phyloP scores from a whole-genome alignment of 2,888 invertebrate genomes.

The Eulithis prunata region DNA sequence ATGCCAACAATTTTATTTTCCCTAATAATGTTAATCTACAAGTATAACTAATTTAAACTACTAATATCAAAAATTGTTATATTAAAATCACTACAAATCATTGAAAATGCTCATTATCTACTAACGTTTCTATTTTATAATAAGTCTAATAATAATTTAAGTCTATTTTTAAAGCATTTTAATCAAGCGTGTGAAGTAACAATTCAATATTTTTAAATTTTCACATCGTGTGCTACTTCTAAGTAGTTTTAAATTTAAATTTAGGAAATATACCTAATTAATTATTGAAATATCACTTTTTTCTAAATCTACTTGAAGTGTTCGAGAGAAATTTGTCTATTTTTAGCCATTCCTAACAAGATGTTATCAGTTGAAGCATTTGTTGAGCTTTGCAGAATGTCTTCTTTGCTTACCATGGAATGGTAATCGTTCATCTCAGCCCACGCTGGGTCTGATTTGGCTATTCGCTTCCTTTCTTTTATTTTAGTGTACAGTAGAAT shows the following conservation, averaged over 20 bases:
- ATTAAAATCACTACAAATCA: slow-evolving; percentile 48
- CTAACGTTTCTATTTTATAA: slow-evolving; percentile 29
- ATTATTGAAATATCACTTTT: slow-evolving; percentile 36
- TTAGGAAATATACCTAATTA: slow-evolving; percentile 24
- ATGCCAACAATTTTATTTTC: slow-evolving; percentile 65
- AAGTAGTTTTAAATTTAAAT: slow-evolving; percentile 22
- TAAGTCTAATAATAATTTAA: slow-evolving; percentile 17
- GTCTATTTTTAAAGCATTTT: slow-evolving; percentile 33
- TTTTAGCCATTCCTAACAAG: slow-evolving; percentile 76
- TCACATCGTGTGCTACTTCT: slow-evolving; percentile 23
- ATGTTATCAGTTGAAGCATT: slow-evolving; percentile 80
- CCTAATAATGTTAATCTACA: slow-evolving; percentile 48
- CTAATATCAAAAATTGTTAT: slow-evolving; percentile 32
- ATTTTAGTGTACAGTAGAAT: slow-evolving; percentile 77
- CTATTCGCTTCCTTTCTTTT: slow-evolving; percentile 77
- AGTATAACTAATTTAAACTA: slow-evolving; percentile 36
- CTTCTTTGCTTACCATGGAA: slow-evolving; percentile 78
- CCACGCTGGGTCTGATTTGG: slow-evolving; percentile 77
- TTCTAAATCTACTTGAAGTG: slow-evolving; percentile 53
- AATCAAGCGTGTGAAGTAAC: slow-evolving; percentile 36
- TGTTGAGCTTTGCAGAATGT: slow-evolving; percentile 73
- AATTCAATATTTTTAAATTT: slow-evolving; percentile 20
- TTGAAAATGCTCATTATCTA: slow-evolving; percentile 52
- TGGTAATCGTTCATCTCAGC: slow-evolving; percentile 80
- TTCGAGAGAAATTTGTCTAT: slow-evolving; percentile 65